A percentile compares a stretch with the other conserved stretches of the same genome.
These are phyloP conservation scores for Columba livia DNA, from an alignment of 2,113 vertebrate genomes.

Conservation along the genomic window DNA sequence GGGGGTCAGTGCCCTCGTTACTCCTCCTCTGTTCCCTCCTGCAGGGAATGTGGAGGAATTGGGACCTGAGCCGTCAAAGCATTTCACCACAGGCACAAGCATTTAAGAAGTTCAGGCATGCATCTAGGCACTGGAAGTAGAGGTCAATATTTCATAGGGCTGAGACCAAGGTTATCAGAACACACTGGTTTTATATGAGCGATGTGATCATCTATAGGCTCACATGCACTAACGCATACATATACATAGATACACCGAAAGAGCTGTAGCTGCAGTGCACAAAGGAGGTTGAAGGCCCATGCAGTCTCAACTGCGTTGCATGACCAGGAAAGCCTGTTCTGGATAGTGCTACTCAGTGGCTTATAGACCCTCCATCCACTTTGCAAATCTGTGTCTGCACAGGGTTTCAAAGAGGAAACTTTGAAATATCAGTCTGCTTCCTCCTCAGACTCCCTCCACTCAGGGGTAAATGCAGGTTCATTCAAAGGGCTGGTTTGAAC, in stretches of 20 bases:
- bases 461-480: not conserved
- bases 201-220: not conserved
- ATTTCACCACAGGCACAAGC: not conserved
- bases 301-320: not conserved
- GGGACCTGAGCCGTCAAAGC: not conserved
- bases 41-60: not conserved
- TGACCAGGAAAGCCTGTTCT: not conserved
- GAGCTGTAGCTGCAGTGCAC: not conserved
- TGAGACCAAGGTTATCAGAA: not conserved
- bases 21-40: not conserved
- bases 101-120: not conserved
- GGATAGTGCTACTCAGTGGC: not conserved
- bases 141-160: not conserved
- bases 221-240: accelerated
- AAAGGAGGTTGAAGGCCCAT: not conserved
- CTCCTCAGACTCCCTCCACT: not conserved
- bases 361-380: not conserved
- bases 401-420: not conserved
- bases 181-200: not conserved
- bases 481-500: not conserved
- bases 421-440: not conserved
- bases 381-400: not conserved
- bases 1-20: not conserved
- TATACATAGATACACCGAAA: not conserved
- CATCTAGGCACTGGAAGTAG: not conserved